Conservation (phyloP, 2,797 vertebrate species). For the Anniella stebbinsi region DNA sequence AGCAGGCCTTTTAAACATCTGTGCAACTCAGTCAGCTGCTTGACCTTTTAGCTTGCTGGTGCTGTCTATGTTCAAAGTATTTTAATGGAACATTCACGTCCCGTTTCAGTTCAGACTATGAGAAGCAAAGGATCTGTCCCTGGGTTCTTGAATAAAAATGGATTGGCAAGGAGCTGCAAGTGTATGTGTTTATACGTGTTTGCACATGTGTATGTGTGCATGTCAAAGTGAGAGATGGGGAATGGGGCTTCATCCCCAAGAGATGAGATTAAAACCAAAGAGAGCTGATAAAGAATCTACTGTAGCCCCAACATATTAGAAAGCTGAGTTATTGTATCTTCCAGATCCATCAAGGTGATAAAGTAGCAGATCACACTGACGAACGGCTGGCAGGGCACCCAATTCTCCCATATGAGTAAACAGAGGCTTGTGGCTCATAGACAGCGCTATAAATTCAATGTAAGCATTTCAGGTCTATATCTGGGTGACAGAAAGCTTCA, state of each 20-base stretch:
- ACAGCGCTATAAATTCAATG: constrained; percentile 77
- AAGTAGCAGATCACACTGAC: constrained; percentile 74
- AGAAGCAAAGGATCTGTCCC: background rate
- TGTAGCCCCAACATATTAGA: constrained; percentile 67
- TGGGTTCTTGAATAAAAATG: background rate
- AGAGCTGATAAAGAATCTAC: constrained; percentile 76
- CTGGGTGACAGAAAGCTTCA: constrained; percentile 76
- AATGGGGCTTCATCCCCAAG: constrained; percentile 48
- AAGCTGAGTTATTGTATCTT: constrained; percentile 77
- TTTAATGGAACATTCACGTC: background rate
- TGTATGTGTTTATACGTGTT: background rate
- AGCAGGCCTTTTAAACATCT: no score
- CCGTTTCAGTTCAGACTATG: background rate
- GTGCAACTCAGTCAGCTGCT: no score
- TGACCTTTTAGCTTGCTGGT: no score
- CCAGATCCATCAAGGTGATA: constrained; percentile 76
- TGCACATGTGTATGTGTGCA: background rate
- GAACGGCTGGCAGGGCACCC: constrained; percentile 67
- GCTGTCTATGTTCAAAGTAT: no score
- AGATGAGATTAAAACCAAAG: constrained; percentile 72
- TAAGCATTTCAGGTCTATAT: constrained; percentile 79
- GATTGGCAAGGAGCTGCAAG: background rate
- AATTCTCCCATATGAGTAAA: constrained; percentile 74
- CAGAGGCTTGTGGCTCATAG: constrained; percentile 69
- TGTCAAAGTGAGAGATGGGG: constrained; percentile 52